Conservation (phyloP, 2,797 vertebrate species). For the Harpagifer antarcticus region DNA sequence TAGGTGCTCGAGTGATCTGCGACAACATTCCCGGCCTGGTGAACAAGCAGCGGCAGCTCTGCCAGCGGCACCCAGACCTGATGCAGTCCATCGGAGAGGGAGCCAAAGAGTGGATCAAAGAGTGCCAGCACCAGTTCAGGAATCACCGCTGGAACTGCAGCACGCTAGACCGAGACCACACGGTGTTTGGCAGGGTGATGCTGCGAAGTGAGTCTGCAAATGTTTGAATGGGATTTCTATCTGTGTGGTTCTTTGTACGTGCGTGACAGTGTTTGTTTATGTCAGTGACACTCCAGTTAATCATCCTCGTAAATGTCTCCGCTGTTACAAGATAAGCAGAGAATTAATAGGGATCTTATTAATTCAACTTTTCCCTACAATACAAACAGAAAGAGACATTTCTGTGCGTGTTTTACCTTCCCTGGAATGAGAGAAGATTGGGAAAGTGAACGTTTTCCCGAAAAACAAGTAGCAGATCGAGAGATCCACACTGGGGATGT, state of each 20-base stretch:
- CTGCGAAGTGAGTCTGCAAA: conserved; percentile 90
- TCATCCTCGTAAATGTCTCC: conserved; percentile 72
- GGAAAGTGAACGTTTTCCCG: conserved; percentile 81
- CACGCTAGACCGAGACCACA: conserved; percentile 97
- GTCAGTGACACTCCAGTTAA: conserved; percentile 60
- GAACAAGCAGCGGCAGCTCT: conserved; percentile 96
- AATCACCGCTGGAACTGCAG: conserved; percentile 99
- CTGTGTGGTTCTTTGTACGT: conserved; percentile 35
- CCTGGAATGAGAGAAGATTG: conserved; percentile 64
- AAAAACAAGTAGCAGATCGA: conserved; percentile 88
- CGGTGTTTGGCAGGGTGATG: conserved; percentile 98
- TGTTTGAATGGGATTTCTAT: conserved; percentile 31
- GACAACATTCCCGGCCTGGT: conserved; percentile 98
- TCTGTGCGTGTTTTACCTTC: conserved; percentile 38
- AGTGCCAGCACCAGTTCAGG: conserved; percentile 98
- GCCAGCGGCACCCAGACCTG: conserved; percentile 96
- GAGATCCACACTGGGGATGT: conserved; percentile 86
- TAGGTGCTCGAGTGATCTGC: conserved; percentile 96
- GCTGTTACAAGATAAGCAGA: conserved; percentile 57
- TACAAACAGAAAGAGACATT: conserved; percentile 60
- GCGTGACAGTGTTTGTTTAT: conserved; percentile 61
- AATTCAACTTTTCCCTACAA: conserved; percentile 54
- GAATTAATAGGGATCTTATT: conserved; percentile 70
- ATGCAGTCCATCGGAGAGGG: conserved; percentile 97
- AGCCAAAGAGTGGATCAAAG: conserved; percentile 96